Evolutionary conservation across 2,888 invertebrate genomes (phyloP), one percentile per base, ranked within the genome.

Genomic region (Scaptomyza reducta): DNA sequence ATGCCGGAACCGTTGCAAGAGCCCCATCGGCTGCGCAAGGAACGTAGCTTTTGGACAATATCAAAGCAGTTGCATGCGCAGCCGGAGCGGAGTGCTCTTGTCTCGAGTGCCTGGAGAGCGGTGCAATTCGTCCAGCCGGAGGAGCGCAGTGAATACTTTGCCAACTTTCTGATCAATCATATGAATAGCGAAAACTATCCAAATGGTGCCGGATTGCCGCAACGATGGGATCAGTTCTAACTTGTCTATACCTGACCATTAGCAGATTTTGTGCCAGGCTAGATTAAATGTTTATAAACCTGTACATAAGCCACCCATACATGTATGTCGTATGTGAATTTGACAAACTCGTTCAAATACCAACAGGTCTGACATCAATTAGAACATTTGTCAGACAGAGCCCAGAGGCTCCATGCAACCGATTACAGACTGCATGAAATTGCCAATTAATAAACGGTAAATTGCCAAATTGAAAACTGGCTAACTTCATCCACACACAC

Each of bases 371-470:
- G n/a, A 10, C 16, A n/a, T 35, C 18, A 18, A 35, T 14, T 35
- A 51, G 5, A 6, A 11, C n/a, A 11, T 18, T 38, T 13, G 35
- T 14, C 38, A 38, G 35, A 35, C 35, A n/a, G 22, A 16, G 56
- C 35, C 49, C 6, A 35, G 27, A 22, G 83, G 63, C 58, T 44
- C 47, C 27, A 40, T 46, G 53, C 41, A 70, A 54, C 51, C 47
- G 42, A 44, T 69, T 57, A 49, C 63, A 46, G 56, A 46, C 54
- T 59, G 31, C 65, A 70, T 51, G 70, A 70, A 87, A 87, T 84
- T 84, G 82, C 72, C 87, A 88, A 83, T 88, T 83, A 83, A 88
- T 87, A 89, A 83, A 87, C 72, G 72, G 67, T 40, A 68, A 65
- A 73, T 68, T 70, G 88, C 29, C 46, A 77, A 77, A 77, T 74